Evolutionary conservation across 64 coral and sea anemone genomes (phyloP).

Genomic region (Cladopsammia gracilis): DNA sequence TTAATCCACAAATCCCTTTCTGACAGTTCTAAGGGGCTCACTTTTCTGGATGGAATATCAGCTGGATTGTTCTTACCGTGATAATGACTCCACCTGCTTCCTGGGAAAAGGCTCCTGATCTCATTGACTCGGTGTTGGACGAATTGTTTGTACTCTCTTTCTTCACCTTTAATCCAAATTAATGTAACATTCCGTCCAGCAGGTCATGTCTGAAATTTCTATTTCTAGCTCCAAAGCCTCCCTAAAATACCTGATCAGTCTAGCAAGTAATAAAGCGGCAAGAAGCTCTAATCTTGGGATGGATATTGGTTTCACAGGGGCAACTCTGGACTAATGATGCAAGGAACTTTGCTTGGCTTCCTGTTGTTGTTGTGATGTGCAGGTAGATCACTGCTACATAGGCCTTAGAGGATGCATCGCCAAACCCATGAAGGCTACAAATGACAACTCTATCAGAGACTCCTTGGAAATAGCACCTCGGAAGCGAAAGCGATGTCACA

Average conservation of each 20-base stretch:
- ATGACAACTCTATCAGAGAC: background rate
- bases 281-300: slow-evolving; percentile 42
- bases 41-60: slow-evolving; percentile 44
- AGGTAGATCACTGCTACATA: slow-evolving; percentile 53
- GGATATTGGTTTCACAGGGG: background rate
- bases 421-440: slow-evolving; percentile 38
- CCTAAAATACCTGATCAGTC: background rate
- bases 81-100: background rate
- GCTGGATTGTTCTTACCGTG: slow-evolving; percentile 44
- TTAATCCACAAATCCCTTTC: background rate
- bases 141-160: slow-evolving; percentile 22
- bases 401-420: slow-evolving; percentile 28
- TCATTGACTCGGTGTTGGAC: slow-evolving; percentile 19
- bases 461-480: slow-evolving; percentile 17
- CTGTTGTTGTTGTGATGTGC: background rate
- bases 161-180: slow-evolving; percentile 24
- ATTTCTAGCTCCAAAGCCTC: background rate
- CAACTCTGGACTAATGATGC: background rate
- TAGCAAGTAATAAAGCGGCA: background rate
- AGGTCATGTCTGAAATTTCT: background rate
- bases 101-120: slow-evolving; percentile 1
- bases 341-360: slow-evolving; percentile 11
- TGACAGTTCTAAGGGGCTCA: background rate
- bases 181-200: slow-evolving; percentile 22
- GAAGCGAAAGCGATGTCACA: background rate